A percentile compares a stretch with the other conserved stretches of the same genome.
Conservation (phyloP, 1,140 invertebrate species). For the Halesus radiatus region DNA sequence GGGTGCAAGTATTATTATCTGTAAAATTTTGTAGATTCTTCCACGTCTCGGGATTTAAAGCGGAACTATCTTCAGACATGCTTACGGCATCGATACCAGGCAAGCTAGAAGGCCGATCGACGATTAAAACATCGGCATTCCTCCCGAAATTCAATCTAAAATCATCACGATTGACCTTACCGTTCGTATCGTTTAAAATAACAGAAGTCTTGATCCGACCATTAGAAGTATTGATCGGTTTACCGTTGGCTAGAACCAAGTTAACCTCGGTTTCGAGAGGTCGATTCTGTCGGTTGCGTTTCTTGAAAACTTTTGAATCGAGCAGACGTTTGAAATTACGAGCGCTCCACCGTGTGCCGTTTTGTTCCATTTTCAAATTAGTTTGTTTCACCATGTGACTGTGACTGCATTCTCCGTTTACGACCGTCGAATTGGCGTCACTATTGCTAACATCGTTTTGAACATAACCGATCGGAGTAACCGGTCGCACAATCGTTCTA, state of each 20-base stretch:
- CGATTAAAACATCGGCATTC: slow-evolving; percentile 59
- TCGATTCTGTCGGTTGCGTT: slow-evolving; percentile 56
- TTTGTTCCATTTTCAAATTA: slow-evolving; percentile 63
- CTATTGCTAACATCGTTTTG: slow-evolving; percentile 79
- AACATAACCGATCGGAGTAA: slow-evolving; percentile 79
- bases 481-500: slow-evolving; percentile 63
- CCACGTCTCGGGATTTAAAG: slow-evolving; percentile 18
- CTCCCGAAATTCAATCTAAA: slow-evolving; percentile 59
- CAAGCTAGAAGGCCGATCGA: slow-evolving; percentile 63
- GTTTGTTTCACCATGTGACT: slow-evolving; percentile 64
- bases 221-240: slow-evolving; percentile 51
- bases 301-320: slow-evolving; percentile 50
- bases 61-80: slow-evolving; percentile 14
- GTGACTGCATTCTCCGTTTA: slow-evolving; percentile 71
- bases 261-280: slow-evolving; percentile 72
- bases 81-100: slow-evolving; percentile 50
- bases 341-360: slow-evolving; percentile 40
- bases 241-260: slow-evolving; percentile 62
- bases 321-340: slow-evolving; percentile 45
- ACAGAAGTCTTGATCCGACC: slow-evolving; percentile 52
- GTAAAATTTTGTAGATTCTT: slow-evolving; percentile 36
- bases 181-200: slow-evolving; percentile 43
- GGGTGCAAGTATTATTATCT: slow-evolving; percentile 59
- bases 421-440: slow-evolving; percentile 54
- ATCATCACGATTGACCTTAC: slow-evolving; percentile 58